Percentiles rank a stretch among this genome's conserved stretches.
phyloP scores from a whole-genome alignment of 2,797 vertebrate species.

The Denticeps clupeoides region DNA sequence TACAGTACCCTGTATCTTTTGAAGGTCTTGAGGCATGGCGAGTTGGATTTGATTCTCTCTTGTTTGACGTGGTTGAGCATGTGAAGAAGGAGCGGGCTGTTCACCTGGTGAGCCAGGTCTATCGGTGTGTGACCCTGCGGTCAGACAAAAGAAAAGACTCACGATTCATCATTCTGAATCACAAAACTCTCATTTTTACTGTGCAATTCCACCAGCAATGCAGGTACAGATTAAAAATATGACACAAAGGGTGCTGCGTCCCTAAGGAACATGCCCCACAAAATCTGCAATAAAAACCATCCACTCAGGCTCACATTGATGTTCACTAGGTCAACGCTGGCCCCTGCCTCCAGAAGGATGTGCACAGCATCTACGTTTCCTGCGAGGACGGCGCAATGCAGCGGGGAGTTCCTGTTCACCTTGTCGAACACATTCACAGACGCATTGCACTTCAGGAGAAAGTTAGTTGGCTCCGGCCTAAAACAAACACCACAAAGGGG shows the following conservation, averaged over 20 bases:
- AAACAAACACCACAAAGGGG: too few relatives aligned
- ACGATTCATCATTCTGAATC: too few relatives aligned
- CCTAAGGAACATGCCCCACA: too few relatives aligned
- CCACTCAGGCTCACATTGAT: slow-evolving; percentile 56
- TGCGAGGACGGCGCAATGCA: slow-evolving; percentile 84
- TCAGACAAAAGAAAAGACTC: background rate
- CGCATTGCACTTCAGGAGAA: slow-evolving; percentile 88
- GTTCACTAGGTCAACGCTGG: slow-evolving; percentile 77
- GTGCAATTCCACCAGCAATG: background rate
- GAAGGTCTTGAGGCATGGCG: slow-evolving; percentile 59
- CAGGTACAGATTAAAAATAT: background rate
- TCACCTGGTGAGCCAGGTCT: slow-evolving; percentile 75
- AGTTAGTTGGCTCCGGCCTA: slow-evolving; percentile 87
- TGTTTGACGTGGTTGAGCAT: slow-evolving; percentile 70
- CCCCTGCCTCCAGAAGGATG: slow-evolving; percentile 80
- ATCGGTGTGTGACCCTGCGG: slow-evolving; percentile 80
- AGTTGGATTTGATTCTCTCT: slow-evolving; percentile 65
- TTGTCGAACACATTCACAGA: slow-evolving; percentile 82
- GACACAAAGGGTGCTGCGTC: too few relatives aligned
- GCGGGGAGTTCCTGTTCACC: slow-evolving; percentile 78
- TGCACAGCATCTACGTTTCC: slow-evolving; percentile 78
- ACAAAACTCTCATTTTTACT: too few relatives aligned
- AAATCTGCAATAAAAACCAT: background rate
- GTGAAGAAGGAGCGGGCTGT: slow-evolving; percentile 74
- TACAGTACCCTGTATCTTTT: slow-evolving; percentile 75